Percentiles rank a stretch among this genome's conserved stretches.
Evolutionary conservation across 2,797 vertebrate genomes (phyloP).

Genomic region (Sebastiscus tertius): DNA sequence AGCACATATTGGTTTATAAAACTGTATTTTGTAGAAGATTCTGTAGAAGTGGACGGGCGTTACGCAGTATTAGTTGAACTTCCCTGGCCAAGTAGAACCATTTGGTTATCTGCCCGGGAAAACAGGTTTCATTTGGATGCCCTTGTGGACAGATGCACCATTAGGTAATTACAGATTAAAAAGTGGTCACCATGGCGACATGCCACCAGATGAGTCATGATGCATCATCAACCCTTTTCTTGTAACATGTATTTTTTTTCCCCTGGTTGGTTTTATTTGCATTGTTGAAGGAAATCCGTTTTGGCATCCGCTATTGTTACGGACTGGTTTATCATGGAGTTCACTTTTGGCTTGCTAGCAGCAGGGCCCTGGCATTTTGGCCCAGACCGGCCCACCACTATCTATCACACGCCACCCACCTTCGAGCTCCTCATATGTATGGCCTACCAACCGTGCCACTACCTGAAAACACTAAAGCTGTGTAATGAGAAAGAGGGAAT

Average conservation of each 20-base stretch:
- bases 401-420: not conserved
- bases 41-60: not conserved
- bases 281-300: slow-evolving; percentile 5
- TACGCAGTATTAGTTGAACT: not conserved
- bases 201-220: slow-evolving; percentile 65
- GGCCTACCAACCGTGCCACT: no score
- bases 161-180: slow-evolving; percentile 72
- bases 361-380: no score
- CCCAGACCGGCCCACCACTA: not conserved
- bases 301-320: not conserved
- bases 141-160: slow-evolving; percentile 61
- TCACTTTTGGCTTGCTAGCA: not conserved
- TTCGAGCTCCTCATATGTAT: not conserved
- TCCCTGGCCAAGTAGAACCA: slow-evolving; percentile 15
- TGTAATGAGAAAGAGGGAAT: no score
- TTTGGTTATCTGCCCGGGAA: slow-evolving; percentile 62
- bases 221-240: slow-evolving; percentile 21
- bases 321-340: not conserved
- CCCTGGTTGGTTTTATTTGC: not conserved
- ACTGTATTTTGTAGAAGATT: not conserved
- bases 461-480: no score
- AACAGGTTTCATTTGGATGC: slow-evolving; percentile 44
- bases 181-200: slow-evolving; percentile 49
- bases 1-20: not conserved
- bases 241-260: not conserved